A percentile compares a stretch with the other conserved stretches of the same genome.
Evolutionary conservation across 2,888 invertebrate genomes (phyloP).

Genomic region (Heliothis peltigera): DNA sequence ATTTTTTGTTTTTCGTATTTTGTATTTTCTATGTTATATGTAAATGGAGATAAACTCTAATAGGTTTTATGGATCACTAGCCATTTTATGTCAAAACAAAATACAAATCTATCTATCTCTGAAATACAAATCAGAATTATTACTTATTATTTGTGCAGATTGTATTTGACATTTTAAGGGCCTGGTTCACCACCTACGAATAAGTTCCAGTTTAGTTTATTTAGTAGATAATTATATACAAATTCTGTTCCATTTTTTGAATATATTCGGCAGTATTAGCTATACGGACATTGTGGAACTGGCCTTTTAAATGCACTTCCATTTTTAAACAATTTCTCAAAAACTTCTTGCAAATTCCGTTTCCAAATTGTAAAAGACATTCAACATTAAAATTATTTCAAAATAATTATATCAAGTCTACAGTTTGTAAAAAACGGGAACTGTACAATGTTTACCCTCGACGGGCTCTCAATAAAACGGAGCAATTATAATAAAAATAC

Average conservation of each 20-base stretch:
- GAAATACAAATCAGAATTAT: too few species aligned
- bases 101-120: too few species aligned
- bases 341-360: neutral
- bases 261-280: too few species aligned
- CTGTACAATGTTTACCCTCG: constrained; percentile 84
- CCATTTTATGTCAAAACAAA: too few species aligned
- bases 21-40: constrained; percentile 58
- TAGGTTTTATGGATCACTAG: constrained; percentile 2
- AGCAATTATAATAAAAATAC: constrained; percentile 89
- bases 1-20: constrained; percentile 71
- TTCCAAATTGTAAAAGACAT: neutral
- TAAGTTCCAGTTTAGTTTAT: too few species aligned
- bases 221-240: too few species aligned
- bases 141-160: too few species aligned
- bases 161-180: too few species aligned
- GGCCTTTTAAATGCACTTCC: neutral
- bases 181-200: too few species aligned
- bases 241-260: too few species aligned
- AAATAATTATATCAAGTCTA: constrained; percentile 76
- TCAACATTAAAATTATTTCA: constrained; percentile 63
- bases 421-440: constrained; percentile 70
- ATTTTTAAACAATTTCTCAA: neutral
- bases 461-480: constrained; percentile 81
- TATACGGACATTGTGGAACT: too few species aligned
- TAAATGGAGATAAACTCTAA: constrained; percentile 28